Conservation (phyloP, 2,113 vertebrate genomes). For the Phasianus colchicus region DNA sequence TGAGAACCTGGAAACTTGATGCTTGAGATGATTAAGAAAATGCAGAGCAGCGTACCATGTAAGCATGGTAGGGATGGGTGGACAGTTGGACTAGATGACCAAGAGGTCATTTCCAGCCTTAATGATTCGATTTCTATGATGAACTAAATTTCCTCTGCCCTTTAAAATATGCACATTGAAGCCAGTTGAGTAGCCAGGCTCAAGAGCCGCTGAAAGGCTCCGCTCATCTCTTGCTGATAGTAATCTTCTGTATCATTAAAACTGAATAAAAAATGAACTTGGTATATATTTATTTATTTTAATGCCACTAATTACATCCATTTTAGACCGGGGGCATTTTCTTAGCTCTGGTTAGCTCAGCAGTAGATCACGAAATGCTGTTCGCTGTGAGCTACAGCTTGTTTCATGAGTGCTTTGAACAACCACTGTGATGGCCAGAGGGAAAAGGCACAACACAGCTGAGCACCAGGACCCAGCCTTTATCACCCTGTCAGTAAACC, state of each 20-base stretch:
- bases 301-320: background rate
- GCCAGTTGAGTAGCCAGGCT: background rate
- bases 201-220: background rate
- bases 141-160: background rate
- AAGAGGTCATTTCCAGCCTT: too few species aligned
- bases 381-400: background rate
- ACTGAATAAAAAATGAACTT: background rate
- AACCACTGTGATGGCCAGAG: accelerated
- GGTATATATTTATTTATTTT: background rate
- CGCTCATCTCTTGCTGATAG: background rate
- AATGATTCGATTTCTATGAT: too few species aligned
- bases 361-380: background rate
- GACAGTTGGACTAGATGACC: too few species aligned
- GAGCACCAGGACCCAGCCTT: background rate
- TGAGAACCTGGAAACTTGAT: too few species aligned
- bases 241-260: background rate
- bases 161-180: background rate
- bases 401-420: accelerated
- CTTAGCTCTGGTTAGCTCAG: background rate
- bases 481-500: background rate
- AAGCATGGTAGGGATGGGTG: too few species aligned
- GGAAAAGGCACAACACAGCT: background rate
- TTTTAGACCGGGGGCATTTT: background rate
- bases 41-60: too few species aligned
- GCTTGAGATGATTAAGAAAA: too few species aligned